phyloP scores from a whole-genome alignment of 1,140 invertebrate genomes.

The Drosophila guanche region DNA sequence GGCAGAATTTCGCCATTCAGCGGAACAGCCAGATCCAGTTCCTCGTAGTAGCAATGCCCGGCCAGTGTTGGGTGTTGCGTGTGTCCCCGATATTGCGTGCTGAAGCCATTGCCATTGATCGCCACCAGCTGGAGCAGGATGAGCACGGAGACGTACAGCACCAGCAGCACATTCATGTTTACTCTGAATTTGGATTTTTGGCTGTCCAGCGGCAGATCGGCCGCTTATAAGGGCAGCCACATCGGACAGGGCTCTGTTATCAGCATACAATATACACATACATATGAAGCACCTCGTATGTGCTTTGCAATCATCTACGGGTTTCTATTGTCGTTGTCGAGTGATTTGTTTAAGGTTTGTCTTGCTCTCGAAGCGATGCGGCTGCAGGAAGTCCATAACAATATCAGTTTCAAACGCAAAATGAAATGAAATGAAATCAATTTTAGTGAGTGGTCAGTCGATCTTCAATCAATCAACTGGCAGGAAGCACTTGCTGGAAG shows the following conservation, averaged over 20 bases:
- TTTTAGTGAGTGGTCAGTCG: no score
- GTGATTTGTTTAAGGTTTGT: slow-evolving; percentile 12
- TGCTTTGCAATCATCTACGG: no score
- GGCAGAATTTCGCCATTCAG: slow-evolving; percentile 42
- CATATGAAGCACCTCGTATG: no score
- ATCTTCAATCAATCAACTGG: no score
- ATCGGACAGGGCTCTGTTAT: slow-evolving; percentile 13
- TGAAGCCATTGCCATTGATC: slow-evolving; percentile 21
- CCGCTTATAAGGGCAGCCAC: slow-evolving; percentile 22
- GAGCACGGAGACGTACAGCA: not conserved
- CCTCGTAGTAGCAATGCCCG: slow-evolving; percentile 63
- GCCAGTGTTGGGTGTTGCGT: slow-evolving; percentile 43
- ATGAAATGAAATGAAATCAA: slow-evolving; percentile 23
- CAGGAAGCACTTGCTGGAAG: no score
- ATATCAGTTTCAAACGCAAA: not conserved
- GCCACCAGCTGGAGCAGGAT: not conserved
- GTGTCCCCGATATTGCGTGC: slow-evolving; percentile 61
- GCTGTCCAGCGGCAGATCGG: not conserved
- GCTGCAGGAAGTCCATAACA: not conserved
- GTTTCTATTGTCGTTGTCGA: no score
- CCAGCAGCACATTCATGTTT: slow-evolving; percentile 16
- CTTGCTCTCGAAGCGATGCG: slow-evolving; percentile 18
- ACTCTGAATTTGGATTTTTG: not conserved
- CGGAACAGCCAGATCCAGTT: slow-evolving; percentile 58
- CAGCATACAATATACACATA: slow-evolving; percentile 1